Evolutionary conservation across 2,113 vertebrate species (phyloP), one percentile per base, ranked within the genome.

Genomic region (Coryphaenoides rupestris): DNA sequence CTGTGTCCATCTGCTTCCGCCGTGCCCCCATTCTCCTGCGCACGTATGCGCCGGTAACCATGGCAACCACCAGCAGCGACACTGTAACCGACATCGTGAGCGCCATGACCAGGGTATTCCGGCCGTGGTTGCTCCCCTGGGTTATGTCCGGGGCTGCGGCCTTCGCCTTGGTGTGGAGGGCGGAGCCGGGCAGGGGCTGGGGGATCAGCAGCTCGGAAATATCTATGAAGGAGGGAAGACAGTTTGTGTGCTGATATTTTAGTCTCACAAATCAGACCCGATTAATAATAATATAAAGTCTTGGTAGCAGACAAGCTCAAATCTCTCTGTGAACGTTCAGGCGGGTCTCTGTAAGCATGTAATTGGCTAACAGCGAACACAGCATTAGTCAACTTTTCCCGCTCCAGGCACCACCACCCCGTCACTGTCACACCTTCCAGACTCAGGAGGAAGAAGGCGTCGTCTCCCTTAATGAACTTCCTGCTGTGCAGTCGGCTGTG

Each of bases 381-480:
- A 2, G 13, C 9, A 7, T 40, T 2, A 2, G 33, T 2, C 33
- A 40, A n/a, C 24, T 26, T 26, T 26, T 26, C 24, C 24, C 24
- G 3, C 24, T 6, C 24, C 6, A 26, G 3, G 24, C 13, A 12
- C 40, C 5, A 45, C 40, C 40, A 12, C 40, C 40, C 15, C 5
- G n/a, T 50, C 15, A 50, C 15, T 50, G 5, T n/a, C 47, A 50
- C 83, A 96, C 94, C 93, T 85, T 96, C 91, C 52, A 93, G 23
- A 19, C 92, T 93, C 68, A 95, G 50, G 56, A 95, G 90, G 60
- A 95, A 85, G 75, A 84, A 94, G 75, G 84, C 84, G 13, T 92
- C 55, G 1, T 91, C 79, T 59, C 91, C 93, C 84, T 95, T 96
- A 63, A 95, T 90, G 77, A 91, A 98, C 58, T 92, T 66, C 50